Conservation (phyloP, 1,140 invertebrate genomes). For the Carposina sasakii region DNA sequence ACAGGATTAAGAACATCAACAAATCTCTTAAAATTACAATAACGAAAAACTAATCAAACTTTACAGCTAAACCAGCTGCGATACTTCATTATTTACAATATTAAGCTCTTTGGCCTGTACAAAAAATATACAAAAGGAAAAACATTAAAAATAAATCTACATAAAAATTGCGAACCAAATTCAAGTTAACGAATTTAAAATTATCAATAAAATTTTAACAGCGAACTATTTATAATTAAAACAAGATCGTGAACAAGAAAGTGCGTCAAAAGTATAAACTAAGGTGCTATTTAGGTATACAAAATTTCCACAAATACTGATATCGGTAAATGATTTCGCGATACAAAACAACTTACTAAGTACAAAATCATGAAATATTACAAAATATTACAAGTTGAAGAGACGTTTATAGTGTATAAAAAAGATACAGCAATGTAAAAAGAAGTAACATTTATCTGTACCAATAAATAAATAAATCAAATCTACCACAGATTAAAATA, state of each 20-base stretch:
- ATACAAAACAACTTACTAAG: slow-evolving; percentile 29
- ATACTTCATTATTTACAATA: slow-evolving; percentile 45
- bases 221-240: slow-evolving; percentile 34
- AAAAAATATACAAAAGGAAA: slow-evolving; percentile 53
- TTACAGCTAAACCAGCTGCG: slow-evolving; percentile 41
- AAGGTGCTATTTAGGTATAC: slow-evolving; percentile 27
- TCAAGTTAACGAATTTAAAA: slow-evolving; percentile 62
- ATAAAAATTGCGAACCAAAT: slow-evolving; percentile 48
- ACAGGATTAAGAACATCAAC: slow-evolving; percentile 70
- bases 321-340: slow-evolving; percentile 38
- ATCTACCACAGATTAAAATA: too few species aligned
- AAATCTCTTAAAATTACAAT: slow-evolving; percentile 68
- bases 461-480: too few species aligned
- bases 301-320: slow-evolving; percentile 41
- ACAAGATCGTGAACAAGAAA: slow-evolving; percentile 32
- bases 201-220: slow-evolving; percentile 65
- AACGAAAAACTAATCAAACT: slow-evolving; percentile 54
- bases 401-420: too few species aligned
- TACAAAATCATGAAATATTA: background rate
- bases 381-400: background rate
- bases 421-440: too few species aligned
- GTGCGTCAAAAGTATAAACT: slow-evolving; percentile 10
- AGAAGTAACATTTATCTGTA: too few species aligned
- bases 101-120: slow-evolving; percentile 69
- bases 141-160: slow-evolving; percentile 34